Conservation (phyloP, 2,888 invertebrate species). For the Nematopogon swammerdamellus region DNA sequence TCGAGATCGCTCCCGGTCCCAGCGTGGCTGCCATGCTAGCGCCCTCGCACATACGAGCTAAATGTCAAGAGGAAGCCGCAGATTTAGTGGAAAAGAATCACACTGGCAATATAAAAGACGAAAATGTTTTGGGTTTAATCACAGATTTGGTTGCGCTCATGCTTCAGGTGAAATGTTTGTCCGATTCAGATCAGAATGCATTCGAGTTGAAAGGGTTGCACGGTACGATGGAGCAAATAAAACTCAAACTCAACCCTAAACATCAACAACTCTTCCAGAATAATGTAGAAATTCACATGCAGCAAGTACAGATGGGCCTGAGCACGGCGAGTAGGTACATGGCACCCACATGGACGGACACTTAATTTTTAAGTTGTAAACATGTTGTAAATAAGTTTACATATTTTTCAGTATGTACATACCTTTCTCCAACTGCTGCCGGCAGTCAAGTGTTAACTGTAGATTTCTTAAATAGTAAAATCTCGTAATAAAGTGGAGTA, state of each 20-base stretch:
- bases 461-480: too few species aligned
- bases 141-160: constrained; percentile 87
- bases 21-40: constrained; percentile 83
- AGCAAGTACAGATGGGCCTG: constrained; percentile 79
- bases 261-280: constrained; percentile 82
- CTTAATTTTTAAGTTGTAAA: too few species aligned
- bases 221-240: constrained; percentile 88
- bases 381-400: too few species aligned
- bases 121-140: constrained; percentile 72
- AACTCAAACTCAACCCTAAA: constrained; percentile 69
- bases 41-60: constrained; percentile 83
- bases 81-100: constrained; percentile 75
- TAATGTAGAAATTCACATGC: constrained; percentile 88
- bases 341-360: too few species aligned
- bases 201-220: constrained; percentile 88
- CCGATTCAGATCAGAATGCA: constrained; percentile 81
- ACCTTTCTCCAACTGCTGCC: too few species aligned
- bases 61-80: constrained; percentile 81
- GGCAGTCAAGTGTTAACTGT: too few species aligned
- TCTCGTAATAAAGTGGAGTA: too few species aligned
- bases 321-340: constrained; percentile 23
- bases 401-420: too few species aligned
- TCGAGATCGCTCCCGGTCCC: constrained; percentile 85
- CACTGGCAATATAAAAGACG: constrained; percentile 57
- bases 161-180: constrained; percentile 77